A percentile compares a stretch with the other conserved stretches of the same genome.
Evolutionary conservation across 1,140 invertebrate species (phyloP).

Genomic region (Hyles vespertilio): DNA sequence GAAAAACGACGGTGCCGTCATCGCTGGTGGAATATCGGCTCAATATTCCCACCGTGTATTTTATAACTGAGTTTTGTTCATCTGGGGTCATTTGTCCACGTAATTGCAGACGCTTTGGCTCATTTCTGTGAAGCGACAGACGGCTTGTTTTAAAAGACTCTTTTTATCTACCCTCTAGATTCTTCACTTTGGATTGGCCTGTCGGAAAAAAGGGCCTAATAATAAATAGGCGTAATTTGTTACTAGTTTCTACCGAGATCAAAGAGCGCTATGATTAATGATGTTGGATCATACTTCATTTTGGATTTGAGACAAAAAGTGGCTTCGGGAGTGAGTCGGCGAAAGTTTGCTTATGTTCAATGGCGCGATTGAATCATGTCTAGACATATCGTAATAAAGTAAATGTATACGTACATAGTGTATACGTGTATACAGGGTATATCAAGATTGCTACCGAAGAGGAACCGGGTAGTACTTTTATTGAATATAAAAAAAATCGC

Average conservation of each 20-base stretch:
- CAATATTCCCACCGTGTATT: conserved; percentile 19
- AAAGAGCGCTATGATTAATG: conserved; percentile 1
- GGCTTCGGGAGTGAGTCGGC: too few species aligned
- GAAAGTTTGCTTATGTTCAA: too few species aligned
- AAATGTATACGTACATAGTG: too few species aligned
- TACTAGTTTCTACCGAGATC: not conserved
- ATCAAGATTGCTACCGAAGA: too few species aligned
- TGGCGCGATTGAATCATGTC: too few species aligned
- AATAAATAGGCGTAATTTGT: conserved; percentile 6
- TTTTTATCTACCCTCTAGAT: conserved; percentile 15
- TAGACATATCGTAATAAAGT: too few species aligned
- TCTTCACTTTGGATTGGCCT: conserved; percentile 4
- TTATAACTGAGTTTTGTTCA: conserved; percentile 24
- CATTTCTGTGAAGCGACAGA: conserved; percentile 14
- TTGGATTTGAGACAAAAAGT: too few species aligned
- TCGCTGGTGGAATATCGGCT: not conserved
- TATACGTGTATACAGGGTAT: too few species aligned
- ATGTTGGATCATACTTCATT: not conserved
- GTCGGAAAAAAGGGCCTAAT: conserved; percentile 3
- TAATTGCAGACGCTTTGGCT: conserved; percentile 22
- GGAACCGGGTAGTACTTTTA: too few species aligned
- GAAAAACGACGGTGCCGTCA: conserved; percentile 2
- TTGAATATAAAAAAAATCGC: too few species aligned
- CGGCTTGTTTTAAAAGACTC: conserved; percentile 19
- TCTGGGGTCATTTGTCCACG: conserved; percentile 22